Evolutionary conservation across 2,113 vertebrate species (phyloP).

Genomic region (Helogale parvula): DNA sequence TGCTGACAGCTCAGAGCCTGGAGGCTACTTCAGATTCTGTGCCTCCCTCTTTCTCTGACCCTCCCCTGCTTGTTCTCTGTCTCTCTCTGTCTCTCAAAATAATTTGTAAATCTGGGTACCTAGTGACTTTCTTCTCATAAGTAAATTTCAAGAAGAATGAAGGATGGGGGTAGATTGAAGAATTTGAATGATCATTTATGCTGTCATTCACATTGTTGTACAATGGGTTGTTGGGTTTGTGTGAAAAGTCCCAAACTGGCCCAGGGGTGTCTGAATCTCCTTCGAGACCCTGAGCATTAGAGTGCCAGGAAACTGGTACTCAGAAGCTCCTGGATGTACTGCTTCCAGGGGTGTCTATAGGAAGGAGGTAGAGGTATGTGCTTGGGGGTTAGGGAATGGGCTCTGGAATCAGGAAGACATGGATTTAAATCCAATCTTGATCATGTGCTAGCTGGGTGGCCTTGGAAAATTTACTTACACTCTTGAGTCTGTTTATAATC

Average conservation of each 20-base stretch:
- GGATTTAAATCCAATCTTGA: neutral
- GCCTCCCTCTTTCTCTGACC: no score
- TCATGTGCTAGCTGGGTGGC: neutral
- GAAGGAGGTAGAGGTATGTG: neutral
- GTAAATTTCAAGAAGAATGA: neutral
- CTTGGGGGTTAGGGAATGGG: neutral
- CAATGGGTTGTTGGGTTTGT: neutral
- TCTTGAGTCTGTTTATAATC: neutral
- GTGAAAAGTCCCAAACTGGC: neutral
- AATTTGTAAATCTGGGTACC: neutral
- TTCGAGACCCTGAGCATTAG: neutral
- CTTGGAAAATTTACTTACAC: neutral
- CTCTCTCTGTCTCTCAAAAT: neutral
- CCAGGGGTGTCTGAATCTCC: neutral
- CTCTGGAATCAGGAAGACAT: neutral
- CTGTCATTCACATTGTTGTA: neutral
- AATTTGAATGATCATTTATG: neutral
- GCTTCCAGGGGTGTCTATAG: neutral
- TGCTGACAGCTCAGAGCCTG: no score
- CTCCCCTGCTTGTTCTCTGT: no score
- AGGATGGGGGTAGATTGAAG: rapidly evolving
- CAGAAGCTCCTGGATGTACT: neutral
- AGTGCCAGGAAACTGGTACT: neutral
- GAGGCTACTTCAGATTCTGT: no score
- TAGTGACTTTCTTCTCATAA: neutral